These are phyloP conservation scores for Anoplolepis gracilipes DNA, from an alignment of 1,140 invertebrate species.

Conservation along the genomic window DNA sequence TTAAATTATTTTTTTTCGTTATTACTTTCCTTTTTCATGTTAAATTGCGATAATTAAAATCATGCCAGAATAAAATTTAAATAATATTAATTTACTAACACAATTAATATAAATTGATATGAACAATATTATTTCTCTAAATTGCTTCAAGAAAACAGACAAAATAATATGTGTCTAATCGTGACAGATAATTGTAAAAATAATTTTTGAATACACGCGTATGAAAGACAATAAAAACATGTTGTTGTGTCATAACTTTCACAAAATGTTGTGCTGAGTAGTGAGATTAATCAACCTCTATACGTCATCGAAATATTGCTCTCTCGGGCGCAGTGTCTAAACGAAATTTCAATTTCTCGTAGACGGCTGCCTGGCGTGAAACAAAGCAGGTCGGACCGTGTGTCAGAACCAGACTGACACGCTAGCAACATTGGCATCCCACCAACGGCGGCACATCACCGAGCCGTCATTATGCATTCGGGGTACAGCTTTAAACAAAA, in stretches of 20 bases:
- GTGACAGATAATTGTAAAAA: not conserved
- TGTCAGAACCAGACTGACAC: conserved; percentile 56
- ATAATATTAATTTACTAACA: not conserved
- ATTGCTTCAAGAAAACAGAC: not conserved
- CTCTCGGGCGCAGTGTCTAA: conserved; percentile 28
- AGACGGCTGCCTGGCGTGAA: conserved; percentile 55
- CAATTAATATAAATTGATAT: not conserved
- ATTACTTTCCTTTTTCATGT: not conserved
- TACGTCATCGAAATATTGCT: conserved; percentile 46
- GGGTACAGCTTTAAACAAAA: conserved; percentile 54
- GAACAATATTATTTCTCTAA: not conserved
- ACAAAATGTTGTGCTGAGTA: conserved; percentile 2
- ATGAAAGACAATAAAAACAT: not conserved
- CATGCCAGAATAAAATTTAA: not conserved
- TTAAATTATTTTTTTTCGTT: not conserved
- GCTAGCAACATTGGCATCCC: conserved; percentile 55
- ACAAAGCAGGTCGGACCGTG: conserved; percentile 42
- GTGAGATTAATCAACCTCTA: conserved; percentile 25
- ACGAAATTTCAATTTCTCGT: conserved; percentile 59
- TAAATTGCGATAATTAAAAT: not conserved
- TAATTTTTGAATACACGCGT: not conserved
- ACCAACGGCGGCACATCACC: conserved; percentile 56
- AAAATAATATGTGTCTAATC: not conserved
- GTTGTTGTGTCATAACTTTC: not conserved
- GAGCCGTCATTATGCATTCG: conserved; percentile 54